Evolutionary conservation across 1,140 invertebrate species (phyloP).

Genomic region (Pristionchus pacificus): DNA sequence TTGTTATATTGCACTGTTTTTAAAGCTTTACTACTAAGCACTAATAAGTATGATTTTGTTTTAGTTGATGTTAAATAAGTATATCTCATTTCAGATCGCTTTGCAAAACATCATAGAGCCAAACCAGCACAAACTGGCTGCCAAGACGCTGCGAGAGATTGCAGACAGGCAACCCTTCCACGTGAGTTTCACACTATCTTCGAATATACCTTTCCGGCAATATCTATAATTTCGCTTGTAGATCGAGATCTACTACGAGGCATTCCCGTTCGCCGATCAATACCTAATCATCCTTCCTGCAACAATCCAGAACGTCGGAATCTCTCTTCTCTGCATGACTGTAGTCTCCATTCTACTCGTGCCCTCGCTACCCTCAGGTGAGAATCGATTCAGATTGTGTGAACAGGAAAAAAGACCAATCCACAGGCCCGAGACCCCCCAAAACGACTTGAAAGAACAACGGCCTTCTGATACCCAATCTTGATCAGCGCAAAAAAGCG

Average conservation of each 20-base stretch:
- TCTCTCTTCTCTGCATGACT: constrained; percentile 60
- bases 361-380: constrained; percentile 58
- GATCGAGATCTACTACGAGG: constrained; percentile 51
- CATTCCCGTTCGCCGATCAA: constrained; percentile 57
- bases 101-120: constrained; percentile 57
- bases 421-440: too few relatives aligned
- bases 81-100: constrained; percentile 47
- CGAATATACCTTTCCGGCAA: not conserved
- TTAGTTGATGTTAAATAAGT: too few relatives aligned
- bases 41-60: too few relatives aligned
- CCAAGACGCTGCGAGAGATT: constrained; percentile 49
- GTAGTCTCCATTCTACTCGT: constrained; percentile 59
- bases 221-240: not conserved
- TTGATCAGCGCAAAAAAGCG: too few relatives aligned
- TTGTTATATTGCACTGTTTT: too few relatives aligned
- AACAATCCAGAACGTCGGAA: constrained; percentile 60
- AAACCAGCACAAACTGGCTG: constrained; percentile 56
- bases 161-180: constrained; percentile 53
- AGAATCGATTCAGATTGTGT: too few relatives aligned
- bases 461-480: too few relatives aligned
- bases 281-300: constrained; percentile 57
- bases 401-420: too few relatives aligned
- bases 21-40: too few relatives aligned
- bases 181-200: constrained; percentile 11
- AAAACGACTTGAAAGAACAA: too few relatives aligned